Percentiles rank a stretch among this genome's conserved stretches.
Evolutionary conservation across 2,113 vertebrate genomes (phyloP).

Genomic region (Rhagologus leucostigma): DNA sequence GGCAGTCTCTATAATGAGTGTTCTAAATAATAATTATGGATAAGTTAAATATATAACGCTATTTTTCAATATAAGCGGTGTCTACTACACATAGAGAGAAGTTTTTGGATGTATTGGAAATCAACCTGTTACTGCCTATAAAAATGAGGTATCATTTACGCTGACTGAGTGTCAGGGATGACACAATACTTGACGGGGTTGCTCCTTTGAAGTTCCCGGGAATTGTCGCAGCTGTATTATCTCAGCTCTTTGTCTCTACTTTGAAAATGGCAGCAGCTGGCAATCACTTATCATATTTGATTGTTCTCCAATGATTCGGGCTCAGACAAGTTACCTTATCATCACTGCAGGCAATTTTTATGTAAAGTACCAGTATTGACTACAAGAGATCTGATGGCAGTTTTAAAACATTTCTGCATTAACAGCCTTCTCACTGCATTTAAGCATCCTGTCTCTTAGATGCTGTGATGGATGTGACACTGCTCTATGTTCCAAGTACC

Average conservation of each 20-base stretch:
- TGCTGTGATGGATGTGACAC: constrained; percentile 61
- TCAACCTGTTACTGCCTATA: background rate
- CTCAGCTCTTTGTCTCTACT: constrained; percentile 33
- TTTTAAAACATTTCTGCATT: constrained; percentile 72
- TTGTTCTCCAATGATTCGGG: constrained; percentile 65
- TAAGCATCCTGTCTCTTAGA: constrained; percentile 46
- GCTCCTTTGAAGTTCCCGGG: background rate
- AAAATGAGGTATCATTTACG: background rate
- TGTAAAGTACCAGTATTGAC: constrained; percentile 69
- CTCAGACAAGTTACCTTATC: constrained; percentile 61
- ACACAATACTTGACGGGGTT: background rate
- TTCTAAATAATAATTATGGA: background rate
- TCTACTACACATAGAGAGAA: background rate
- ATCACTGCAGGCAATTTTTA: constrained; percentile 70
- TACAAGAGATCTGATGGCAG: constrained; percentile 70
- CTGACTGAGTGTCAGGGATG: background rate
- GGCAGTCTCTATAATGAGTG: background rate
- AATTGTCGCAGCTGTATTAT: constrained; percentile 48
- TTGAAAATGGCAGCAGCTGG: constrained; percentile 62
- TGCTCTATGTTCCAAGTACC: constrained; percentile 57
- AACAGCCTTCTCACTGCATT: constrained; percentile 69
- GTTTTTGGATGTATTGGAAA: background rate
- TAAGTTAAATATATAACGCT: background rate
- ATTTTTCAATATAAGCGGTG: background rate
- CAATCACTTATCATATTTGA: constrained; percentile 68